Evolutionary conservation across 2,888 invertebrate genomes (phyloP).

Genomic region (Melinaea marsaeus): DNA sequence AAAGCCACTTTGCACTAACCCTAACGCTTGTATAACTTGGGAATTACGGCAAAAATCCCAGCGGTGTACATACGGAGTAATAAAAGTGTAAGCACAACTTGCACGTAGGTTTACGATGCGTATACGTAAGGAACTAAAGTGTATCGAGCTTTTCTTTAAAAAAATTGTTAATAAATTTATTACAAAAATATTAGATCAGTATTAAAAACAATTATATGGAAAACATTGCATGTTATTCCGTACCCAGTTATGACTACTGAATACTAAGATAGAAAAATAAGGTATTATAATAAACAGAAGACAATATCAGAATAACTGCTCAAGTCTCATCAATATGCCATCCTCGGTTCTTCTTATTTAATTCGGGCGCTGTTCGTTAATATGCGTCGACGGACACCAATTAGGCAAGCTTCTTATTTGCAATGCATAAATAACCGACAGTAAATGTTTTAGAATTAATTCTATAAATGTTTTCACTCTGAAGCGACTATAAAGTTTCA

Average conservation of each 20-base stretch:
- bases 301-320: neutral
- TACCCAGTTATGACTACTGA: neutral
- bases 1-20: constrained; percentile 1
- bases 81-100: constrained; percentile 25
- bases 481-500: too few species aligned
- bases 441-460: too few species aligned
- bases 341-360: neutral
- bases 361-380: neutral
- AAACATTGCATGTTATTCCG: too few species aligned
- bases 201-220: too few species aligned
- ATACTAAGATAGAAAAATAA: neutral
- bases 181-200: too few species aligned
- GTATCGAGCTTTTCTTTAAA: too few species aligned
- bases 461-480: too few species aligned
- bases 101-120: constrained; percentile 15
- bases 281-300: neutral
- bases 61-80: constrained; percentile 21
- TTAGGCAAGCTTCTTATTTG: constrained; percentile 4
- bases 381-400: neutral
- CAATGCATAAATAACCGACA: neutral
- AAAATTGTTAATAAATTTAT: too few species aligned
- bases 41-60: constrained; percentile 23
- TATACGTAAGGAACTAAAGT: constrained; percentile 6
- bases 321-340: constrained; percentile 5
- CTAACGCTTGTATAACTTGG: constrained; percentile 15